A percentile compares a stretch with the other conserved stretches of the same genome.
Conservation (phyloP, 2,113 vertebrate species). For the Cygnus atratus region DNA sequence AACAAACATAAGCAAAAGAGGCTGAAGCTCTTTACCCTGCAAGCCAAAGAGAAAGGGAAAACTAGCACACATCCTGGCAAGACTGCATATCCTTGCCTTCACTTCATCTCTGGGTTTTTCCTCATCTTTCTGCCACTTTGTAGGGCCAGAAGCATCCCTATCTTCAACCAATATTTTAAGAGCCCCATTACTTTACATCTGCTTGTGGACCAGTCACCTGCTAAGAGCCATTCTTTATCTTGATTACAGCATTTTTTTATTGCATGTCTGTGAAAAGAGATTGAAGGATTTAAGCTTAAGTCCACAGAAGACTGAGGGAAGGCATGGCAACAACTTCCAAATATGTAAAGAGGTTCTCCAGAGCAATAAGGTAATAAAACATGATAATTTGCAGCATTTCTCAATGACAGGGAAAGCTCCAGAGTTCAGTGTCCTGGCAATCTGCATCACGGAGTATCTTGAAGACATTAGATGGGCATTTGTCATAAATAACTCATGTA, state of each 20-base stretch:
- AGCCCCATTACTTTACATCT: not conserved
- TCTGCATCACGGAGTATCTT: rapidly evolving
- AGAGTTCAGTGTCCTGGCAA: not conserved
- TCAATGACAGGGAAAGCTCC: not conserved
- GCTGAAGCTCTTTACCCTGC: not conserved
- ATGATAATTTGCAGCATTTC: not conserved
- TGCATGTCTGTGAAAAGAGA: not conserved
- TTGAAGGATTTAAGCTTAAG: not conserved
- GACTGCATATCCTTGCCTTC: not conserved
- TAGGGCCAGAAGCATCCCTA: not conserved
- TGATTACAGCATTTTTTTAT: not conserved
- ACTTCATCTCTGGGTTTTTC: not conserved
- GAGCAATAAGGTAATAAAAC: not conserved
- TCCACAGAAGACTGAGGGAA: not conserved
- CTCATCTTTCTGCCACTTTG: not conserved
- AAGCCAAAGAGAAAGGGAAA: not conserved
- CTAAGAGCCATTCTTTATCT: not conserved
- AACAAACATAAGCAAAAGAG: not conserved
- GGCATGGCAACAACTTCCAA: not conserved
- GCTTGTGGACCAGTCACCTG: not conserved
- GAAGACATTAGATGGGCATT: rapidly evolving
- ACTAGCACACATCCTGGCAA: not conserved
- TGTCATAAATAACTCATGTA: not conserved
- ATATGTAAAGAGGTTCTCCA: not conserved
- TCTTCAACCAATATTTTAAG: not conserved